A percentile compares a stretch with the other conserved stretches of the same genome.
These are phyloP conservation scores for Aplidium turbinatum DNA, from an alignment of 23 tunicate species.

Conservation along the genomic window DNA sequence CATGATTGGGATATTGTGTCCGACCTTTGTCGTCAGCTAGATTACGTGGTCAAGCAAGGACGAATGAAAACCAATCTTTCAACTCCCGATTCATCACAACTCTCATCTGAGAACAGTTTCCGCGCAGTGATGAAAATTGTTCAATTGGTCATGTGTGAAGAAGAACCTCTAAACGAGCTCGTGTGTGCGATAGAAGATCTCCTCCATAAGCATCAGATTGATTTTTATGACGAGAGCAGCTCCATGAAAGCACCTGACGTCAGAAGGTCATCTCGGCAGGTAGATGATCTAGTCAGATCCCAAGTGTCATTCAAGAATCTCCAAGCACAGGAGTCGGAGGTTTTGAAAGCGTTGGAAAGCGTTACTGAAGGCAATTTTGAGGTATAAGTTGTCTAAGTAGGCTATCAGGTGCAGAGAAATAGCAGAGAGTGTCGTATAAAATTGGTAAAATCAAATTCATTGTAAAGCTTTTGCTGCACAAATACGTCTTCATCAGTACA, in stretches of 20 bases:
- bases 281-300: background rate
- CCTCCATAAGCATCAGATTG: background rate
- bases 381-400: too few relatives aligned
- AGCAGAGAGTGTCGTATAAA: too few relatives aligned
- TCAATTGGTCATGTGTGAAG: constrained; percentile 43
- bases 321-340: constrained; percentile 11
- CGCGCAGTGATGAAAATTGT: constrained; percentile 47
- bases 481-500: too few relatives aligned
- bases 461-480: too few relatives aligned
- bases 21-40: constrained; percentile 44
- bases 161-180: constrained; percentile 20
- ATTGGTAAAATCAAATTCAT: too few relatives aligned
- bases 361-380: background rate
- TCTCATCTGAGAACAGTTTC: constrained; percentile 26
- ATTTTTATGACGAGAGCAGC: background rate
- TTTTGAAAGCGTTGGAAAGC: constrained; percentile 10
- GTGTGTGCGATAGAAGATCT: constrained; percentile 44
- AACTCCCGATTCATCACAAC: background rate
- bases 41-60: constrained; percentile 21
- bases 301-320: constrained; percentile 8
- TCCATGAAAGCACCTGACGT: background rate
- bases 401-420: too few relatives aligned
- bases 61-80: background rate
- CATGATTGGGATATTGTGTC: constrained; percentile 58
- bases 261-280: too few relatives aligned